phyloP scores from a whole-genome alignment of 2,888 invertebrate genomes.

The Tuberolachnus salignus region DNA sequence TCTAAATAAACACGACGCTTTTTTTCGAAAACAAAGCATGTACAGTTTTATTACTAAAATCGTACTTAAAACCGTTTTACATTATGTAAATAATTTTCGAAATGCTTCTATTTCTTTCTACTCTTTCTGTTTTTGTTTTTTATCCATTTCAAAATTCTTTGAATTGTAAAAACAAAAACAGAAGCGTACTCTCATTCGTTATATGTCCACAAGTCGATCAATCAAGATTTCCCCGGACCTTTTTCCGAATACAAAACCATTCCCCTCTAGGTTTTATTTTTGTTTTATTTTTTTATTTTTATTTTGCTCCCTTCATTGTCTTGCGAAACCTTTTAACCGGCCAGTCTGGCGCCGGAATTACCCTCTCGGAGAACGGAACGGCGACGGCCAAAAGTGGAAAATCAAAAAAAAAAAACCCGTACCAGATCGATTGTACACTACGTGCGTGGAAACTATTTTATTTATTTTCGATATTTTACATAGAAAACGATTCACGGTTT shows the following conservation, averaged over 20 bases:
- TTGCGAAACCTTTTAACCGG: constrained; percentile 53
- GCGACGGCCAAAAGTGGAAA: constrained; percentile 11
- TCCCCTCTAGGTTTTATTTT: constrained; percentile 21
- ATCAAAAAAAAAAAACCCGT: constrained; percentile 19
- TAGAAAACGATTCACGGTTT: too few relatives aligned
- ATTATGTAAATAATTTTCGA: not conserved
- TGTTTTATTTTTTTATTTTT: too few relatives aligned
- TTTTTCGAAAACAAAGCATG: too few relatives aligned
- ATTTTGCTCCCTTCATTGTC: constrained; percentile 38
- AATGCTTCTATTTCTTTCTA: not conserved
- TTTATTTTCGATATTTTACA: not conserved
- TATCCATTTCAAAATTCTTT: not conserved
- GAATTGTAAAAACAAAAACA: not conserved
- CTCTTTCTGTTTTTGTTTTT: not conserved
- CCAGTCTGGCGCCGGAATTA: constrained; percentile 51
- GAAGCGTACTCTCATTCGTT: constrained; percentile 12
- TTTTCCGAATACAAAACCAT: constrained; percentile 25
- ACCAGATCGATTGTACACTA: not conserved
- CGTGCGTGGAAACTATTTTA: not conserved
- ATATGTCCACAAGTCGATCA: constrained; percentile 31
- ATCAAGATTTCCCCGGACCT: constrained; percentile 25
- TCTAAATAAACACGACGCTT: too few relatives aligned
- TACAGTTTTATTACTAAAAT: too few relatives aligned
- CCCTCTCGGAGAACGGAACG: constrained; percentile 1
- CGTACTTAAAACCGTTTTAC: too few relatives aligned